Evolutionary conservation across 2,113 vertebrate genomes (phyloP), one percentile per base, ranked within the genome.

Genomic region (Seriola quinqueradiata): DNA sequence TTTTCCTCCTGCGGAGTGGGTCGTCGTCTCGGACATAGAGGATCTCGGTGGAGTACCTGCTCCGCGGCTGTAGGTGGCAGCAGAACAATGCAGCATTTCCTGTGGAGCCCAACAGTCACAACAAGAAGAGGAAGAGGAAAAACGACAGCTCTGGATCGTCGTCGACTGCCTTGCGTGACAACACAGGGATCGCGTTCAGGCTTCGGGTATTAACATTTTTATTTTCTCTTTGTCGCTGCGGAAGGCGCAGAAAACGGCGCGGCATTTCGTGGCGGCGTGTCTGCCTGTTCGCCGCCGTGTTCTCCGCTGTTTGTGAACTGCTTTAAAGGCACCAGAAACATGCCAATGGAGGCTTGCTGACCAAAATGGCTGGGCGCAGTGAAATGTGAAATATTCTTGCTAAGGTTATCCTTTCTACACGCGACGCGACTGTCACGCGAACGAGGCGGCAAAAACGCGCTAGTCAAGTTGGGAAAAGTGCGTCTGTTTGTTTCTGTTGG

Each of bases 331-430:
- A 75, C 69, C 86, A 86, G 90, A 83, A 92, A 93, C 92, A 92
- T 93, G 90, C 91, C 90, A 90, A 90, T 92, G 93, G 92, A 94
- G 93, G 88, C 92, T 92, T 70, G 89, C 89, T 84, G 92, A 90
- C 79, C 93, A 94, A 94, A 91, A 94, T 94, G 94, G 94, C 94
- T 94, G 94, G 92, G 85, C 93, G 92, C 93, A 93, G 87, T 93
- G 87, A 93, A 89, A 94, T 94, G 93, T 94, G 92, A 94, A 94
- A 93, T 86, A 87, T 89, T 89, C 83, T 54, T 73, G 80, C 89
- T 75, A 14, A 61, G 90, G 78, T 92, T 89, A 61, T 86, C 54
- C 68, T 50, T 59, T 36, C 72, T 70, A 8, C 83, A 55, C 77
- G 74, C 75, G 3, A 34, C 72, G 28, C 34, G 4, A 12, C 66